phyloP scores from a whole-genome alignment of 2,888 invertebrate genomes.

The Argyresthia goedartella region DNA sequence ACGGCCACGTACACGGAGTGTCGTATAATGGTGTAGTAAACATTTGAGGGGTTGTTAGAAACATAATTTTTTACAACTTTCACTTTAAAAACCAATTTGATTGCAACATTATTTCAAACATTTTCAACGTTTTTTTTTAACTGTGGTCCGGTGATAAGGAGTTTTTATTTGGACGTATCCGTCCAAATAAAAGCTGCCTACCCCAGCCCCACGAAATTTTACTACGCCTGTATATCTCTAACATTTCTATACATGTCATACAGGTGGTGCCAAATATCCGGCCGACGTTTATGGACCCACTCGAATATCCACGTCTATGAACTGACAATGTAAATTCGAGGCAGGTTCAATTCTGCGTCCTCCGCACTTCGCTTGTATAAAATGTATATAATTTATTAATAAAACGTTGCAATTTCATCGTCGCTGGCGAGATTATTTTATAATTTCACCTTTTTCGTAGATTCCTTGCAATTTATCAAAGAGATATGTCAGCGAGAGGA shows the following conservation, averaged over 20 bases:
- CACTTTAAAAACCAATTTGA: no score
- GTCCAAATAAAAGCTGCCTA: no score
- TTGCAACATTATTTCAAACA: no score
- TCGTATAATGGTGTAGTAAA: no score
- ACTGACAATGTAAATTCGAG: not conserved
- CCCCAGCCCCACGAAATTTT: no score
- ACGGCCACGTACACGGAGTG: no score
- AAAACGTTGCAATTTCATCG: not conserved
- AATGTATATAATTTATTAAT: not conserved
- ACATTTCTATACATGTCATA: not conserved
- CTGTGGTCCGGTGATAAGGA: no score
- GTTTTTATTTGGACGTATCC: no score
- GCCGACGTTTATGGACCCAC: not conserved
- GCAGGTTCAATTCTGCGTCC: not conserved
- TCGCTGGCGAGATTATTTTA: conserved; percentile 20
- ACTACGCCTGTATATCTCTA: no score
- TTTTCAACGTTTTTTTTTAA: no score
- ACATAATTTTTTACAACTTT: no score
- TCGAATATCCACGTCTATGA: not conserved
- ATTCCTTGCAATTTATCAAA: conserved; percentile 54
- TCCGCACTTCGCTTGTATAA: not conserved
- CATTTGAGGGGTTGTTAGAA: no score
- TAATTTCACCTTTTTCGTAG: conserved; percentile 36
- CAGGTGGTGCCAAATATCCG: not conserved
- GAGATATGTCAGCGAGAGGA: conserved; percentile 39